Base-by-base conservation (phyloP, 1,140 invertebrate genomes). In the Zophobas morio region DNA sequence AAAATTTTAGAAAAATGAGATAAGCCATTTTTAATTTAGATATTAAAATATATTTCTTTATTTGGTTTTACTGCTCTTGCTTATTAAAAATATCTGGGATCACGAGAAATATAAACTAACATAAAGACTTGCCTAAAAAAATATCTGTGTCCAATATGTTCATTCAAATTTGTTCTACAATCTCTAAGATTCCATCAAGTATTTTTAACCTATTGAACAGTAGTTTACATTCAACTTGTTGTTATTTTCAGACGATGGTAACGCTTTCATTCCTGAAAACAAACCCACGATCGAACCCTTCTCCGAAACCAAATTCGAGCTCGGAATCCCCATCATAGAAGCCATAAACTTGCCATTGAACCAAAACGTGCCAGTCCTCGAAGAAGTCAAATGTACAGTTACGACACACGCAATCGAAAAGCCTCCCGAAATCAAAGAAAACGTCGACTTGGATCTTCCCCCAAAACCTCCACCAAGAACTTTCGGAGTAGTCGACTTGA, bases 401-500 rank as follows among this genome's bases (percentile, higher is more conserved):
- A 76, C 74, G 53, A 33, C 73, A 33, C 6, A 75, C 40, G 36
- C 56, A 1, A 33, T 57, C 33, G 40, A 49, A 47, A 42, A 56
- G 63, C 60, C 78, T 77, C 54, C 60, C 71, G 35, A 82, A 57
- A 57, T 51, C 73, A 34, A 35, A 46, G 70, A 72, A 76, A 72
- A 56, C 20, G 42, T 79, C 53, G 72, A 47, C 33, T 37, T 33
- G 33, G 86, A 87, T 75, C 81, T 86, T 36, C 85, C 86, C 33
- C 86, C 86, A 3, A 86, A 87, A 81, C 86, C 86, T 8, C 86
- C 86, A 76, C 86, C 86, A 33, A 80, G 86, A 76, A 86, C 85
- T 47, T 78, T 80, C 35, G 71, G 77, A 20, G 49, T 78, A 2
- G 51, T 79, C 6, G 83, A 84, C 66, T 47, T 40, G 2, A 56